Evolutionary conservation across 2,888 invertebrate species (phyloP).

Genomic region (Amiota minor): DNA sequence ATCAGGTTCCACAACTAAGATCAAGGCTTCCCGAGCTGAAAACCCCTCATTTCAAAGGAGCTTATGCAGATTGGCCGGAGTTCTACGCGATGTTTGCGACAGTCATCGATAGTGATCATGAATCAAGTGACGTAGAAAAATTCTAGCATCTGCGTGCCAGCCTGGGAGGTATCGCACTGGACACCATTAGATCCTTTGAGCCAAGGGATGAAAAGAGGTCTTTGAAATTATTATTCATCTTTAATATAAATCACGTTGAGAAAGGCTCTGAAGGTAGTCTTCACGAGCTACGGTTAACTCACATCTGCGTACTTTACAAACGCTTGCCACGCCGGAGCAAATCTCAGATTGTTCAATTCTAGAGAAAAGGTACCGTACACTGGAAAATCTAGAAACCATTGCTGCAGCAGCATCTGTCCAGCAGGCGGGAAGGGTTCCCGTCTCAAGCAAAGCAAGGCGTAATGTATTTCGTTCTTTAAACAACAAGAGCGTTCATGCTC

Average conservation of each 20-base stretch:
- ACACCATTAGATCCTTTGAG: not conserved
- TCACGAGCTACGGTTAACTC: not conserved
- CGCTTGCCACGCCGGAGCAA: not conserved
- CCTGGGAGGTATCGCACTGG: not conserved
- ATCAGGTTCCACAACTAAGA: too few relatives aligned
- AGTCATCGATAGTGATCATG: not conserved
- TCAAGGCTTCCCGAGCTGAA: too few relatives aligned
- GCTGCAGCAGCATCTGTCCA: not conserved
- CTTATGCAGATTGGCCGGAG: not conserved
- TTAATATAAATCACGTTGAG: not conserved
- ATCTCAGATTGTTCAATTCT: not conserved
- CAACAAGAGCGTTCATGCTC: not conserved
- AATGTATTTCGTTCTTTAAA: not conserved
- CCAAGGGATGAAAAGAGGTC: not conserved
- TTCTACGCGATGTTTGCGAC: not conserved
- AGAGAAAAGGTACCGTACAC: not conserved
- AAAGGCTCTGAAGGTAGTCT: not conserved
- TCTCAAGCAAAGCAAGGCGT: not conserved
- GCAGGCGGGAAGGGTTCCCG: not conserved
- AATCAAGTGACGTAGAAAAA: not conserved
- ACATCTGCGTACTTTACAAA: not conserved
- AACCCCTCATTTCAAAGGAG: too few relatives aligned
- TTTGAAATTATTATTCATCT: not conserved
- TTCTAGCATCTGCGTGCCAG: conserved; percentile 1
- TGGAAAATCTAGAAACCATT: not conserved